Evolutionary conservation across 2,888 invertebrate genomes (phyloP).

Genomic region (Rotaria socialis): DNA sequence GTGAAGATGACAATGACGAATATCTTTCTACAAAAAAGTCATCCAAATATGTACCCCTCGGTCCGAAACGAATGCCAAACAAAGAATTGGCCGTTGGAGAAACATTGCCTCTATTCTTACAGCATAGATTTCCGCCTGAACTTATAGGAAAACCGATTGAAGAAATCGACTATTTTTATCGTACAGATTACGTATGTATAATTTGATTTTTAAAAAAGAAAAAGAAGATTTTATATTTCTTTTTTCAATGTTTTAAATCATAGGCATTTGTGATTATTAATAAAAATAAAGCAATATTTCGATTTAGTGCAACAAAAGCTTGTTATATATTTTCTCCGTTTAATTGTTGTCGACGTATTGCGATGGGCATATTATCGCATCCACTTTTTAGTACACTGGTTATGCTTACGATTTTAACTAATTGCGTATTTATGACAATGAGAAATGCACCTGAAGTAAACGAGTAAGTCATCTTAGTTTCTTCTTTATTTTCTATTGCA

Average conservation of each 20-base stretch:
- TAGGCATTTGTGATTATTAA: constrained; percentile 97
- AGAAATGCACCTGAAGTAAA: constrained; percentile 77
- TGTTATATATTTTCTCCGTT: constrained; percentile 91
- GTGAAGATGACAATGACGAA: background rate
- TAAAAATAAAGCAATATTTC: constrained; percentile 96
- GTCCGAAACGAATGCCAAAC: background rate
- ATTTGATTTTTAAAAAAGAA: background rate
- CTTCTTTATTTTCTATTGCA: constrained; percentile 46
- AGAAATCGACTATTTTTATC: constrained; percentile 93
- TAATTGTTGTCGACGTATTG: constrained; percentile 92
- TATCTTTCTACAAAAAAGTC: background rate
- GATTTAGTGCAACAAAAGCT: constrained; percentile 94
- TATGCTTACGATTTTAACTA: constrained; percentile 93
- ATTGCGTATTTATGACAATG: constrained; percentile 93
- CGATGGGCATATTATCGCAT: constrained; percentile 95
- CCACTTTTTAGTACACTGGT: constrained; percentile 93
- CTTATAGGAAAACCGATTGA: constrained; percentile 92
- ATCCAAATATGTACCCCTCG: background rate
- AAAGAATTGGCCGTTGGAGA: constrained; percentile 30
- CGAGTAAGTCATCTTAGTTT: constrained; percentile 73
- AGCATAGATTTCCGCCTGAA: constrained; percentile 58
- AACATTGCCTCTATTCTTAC: background rate
- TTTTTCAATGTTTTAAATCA: constrained; percentile 51
- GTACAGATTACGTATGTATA: constrained; percentile 79
- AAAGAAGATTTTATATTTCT: background rate